Base-by-base conservation (phyloP, 1,140 invertebrate genomes). In the Brachionus asplanchnoidis region DNA sequence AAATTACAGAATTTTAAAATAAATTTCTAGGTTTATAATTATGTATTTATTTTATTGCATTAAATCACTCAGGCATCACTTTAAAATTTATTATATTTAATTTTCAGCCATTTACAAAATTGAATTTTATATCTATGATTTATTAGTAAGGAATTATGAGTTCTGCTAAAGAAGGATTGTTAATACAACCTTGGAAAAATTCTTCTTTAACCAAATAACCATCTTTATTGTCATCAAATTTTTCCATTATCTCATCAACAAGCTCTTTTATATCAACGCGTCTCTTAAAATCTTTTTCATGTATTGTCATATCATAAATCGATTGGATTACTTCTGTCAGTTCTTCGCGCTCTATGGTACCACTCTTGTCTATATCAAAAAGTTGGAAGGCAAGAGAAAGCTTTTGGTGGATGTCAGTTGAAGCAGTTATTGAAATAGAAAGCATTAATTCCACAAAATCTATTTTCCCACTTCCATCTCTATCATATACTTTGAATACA, bases 401-500 rank as follows among this genome's bases (percentile, higher is more conserved):
- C 20, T 85, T 85, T 53, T 75, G 23, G 32, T 78, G 17, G 9
- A 66, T 20, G 36, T 85, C 68, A 11, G 23, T 36, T 0, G 26
- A 32, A 14, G 84, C n/a, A 28, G 84, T 60, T 28, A 78, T 40
- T 28, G 50, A 53, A 60, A 77, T 28, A 14, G 84, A 42, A n/a
- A 77, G 23, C 32, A 85, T 44, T 3, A 77, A 85, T 20, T 85
- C 68, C 5, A 56, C 70, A 56, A 85, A 85, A 40, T 77, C 68
- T 9, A 84, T 85, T 68, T 78, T 36, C 8, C 84, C 84, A 79
- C 20, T 44, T 6, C 78, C 40, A 79, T 85, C 42, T 6, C 28
- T 7, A 20, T 85, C 84, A 40, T 79, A 85, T 20, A 73, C 60
- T 70, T 68, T 78, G 26, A 85, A 85, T 8, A 84, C 14, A 11